Conservation (phyloP, 2,797 vertebrate species). For the Gouania willdenowi region DNA sequence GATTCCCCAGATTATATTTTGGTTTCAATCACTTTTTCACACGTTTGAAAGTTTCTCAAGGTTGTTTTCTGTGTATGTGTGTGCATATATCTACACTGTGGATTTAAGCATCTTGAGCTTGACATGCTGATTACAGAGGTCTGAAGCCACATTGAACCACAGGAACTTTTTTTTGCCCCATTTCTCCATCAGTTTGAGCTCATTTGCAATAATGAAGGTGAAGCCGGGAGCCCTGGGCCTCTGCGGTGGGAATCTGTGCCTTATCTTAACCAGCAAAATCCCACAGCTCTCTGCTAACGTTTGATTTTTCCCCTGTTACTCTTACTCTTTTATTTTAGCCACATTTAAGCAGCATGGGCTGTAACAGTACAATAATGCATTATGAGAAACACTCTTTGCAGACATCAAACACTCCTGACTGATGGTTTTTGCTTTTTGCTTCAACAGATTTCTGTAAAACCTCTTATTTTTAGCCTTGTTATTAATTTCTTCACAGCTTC, state of each 20-base stretch:
- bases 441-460: conserved; percentile 24
- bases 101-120: conserved; percentile 72
- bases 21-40: no score
- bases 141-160: conserved; percentile 60
- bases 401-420: conserved; percentile 22
- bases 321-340: conserved; percentile 15
- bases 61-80: conserved; percentile 4
- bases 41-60: no score
- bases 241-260: conserved; percentile 8
- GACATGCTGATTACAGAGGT: conserved; percentile 71
- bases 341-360: conserved; percentile 5
- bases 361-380: conserved; percentile 2
- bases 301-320: conserved; percentile 8
- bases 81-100: conserved; percentile 27
- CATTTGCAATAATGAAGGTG: conserved; percentile 48
- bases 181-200: conserved; percentile 44
- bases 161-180: conserved; percentile 53
- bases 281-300: conserved; percentile 32
- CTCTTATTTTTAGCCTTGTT: neutral
- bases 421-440: conserved; percentile 27
- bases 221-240: conserved; percentile 23
- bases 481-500: conserved; percentile 2
- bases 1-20: no score
- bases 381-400: conserved; percentile 8
- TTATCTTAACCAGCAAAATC: conserved; percentile 29